Percentiles rank a stretch among this genome's conserved stretches.
Conservation (phyloP, 2,888 invertebrate genomes). For the Apamea anceps region DNA sequence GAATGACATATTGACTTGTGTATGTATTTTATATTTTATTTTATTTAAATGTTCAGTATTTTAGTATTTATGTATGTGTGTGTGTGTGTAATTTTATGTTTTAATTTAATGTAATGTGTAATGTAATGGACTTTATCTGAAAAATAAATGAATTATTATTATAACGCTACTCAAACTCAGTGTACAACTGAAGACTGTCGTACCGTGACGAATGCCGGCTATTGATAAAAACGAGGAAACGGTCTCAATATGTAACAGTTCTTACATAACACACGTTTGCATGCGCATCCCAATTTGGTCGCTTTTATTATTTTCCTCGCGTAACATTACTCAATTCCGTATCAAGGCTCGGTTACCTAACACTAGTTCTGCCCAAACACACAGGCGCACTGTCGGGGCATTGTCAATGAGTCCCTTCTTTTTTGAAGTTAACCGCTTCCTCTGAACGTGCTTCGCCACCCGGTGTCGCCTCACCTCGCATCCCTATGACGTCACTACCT, state of each 20-base stretch:
- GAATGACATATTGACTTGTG: too few species aligned
- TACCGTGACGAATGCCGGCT: background rate
- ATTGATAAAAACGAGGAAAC: constrained; percentile 54
- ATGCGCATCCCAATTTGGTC: constrained; percentile 63
- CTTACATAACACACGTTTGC: constrained; percentile 55
- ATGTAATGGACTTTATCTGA: too few species aligned
- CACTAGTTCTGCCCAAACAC: background rate
- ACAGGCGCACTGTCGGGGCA: background rate
- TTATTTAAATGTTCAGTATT: too few species aligned
- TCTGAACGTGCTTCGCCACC: background rate
- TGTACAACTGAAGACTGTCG: background rate
- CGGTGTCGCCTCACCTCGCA: background rate
- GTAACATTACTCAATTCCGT: constrained; percentile 53
- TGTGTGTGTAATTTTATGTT: too few species aligned
- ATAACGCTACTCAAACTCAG: too few species aligned
- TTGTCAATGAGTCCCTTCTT: background rate
- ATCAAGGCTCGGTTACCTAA: constrained; percentile 54
- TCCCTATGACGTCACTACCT: background rate
- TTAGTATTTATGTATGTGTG: too few species aligned
- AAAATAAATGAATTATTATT: too few species aligned
- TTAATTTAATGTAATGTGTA: too few species aligned
- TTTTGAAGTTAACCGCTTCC: too few species aligned
- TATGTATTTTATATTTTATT: too few species aligned
- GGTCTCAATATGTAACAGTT: constrained; percentile 51
- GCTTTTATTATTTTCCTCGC: constrained; percentile 60